Percentiles rank a stretch among this genome's conserved stretches.
These are phyloP conservation scores for Phaenicophaeus curvirostris DNA, from an alignment of 2,797 vertebrate genomes.

Conservation along the genomic window DNA sequence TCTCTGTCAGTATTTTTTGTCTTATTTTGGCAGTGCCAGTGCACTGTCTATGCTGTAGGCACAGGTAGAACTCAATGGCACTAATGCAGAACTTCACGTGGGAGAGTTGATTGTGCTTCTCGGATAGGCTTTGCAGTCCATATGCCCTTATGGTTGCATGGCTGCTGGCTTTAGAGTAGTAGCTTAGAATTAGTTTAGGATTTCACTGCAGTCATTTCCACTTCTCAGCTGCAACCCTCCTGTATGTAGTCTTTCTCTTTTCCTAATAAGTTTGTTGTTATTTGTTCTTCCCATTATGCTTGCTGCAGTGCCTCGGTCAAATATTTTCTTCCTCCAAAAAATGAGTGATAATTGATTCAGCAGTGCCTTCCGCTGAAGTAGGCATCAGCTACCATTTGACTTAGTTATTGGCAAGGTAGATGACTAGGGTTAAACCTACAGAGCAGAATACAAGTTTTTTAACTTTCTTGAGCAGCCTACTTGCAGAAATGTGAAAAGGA, in stretches of 20 bases:
- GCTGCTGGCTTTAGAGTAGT: neutral
- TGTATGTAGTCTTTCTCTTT: neutral
- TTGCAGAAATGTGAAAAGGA: neutral
- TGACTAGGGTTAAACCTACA: neutral
- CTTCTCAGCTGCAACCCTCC: neutral
- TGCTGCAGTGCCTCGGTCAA: neutral
- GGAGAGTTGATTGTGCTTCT: neutral
- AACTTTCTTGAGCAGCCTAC: neutral
- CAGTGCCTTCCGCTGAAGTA: neutral
- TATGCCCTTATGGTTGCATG: neutral
- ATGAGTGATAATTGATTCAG: neutral
- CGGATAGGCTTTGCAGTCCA: neutral
- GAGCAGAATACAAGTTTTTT: neutral
- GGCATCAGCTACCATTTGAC: neutral
- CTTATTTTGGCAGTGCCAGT: neutral
- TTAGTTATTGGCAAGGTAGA: neutral
- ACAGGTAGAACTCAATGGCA: neutral
- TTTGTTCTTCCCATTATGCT: neutral
- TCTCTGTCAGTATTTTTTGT: neutral
- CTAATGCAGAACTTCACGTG: neutral
- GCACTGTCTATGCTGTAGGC: neutral
- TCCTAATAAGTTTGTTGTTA: neutral
- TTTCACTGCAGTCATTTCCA: neutral
- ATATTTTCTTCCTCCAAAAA: neutral
- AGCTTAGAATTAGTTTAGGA: neutral